Evolutionary conservation across 2,113 vertebrate genomes (phyloP).

Genomic region (Puma concolor): DNA sequence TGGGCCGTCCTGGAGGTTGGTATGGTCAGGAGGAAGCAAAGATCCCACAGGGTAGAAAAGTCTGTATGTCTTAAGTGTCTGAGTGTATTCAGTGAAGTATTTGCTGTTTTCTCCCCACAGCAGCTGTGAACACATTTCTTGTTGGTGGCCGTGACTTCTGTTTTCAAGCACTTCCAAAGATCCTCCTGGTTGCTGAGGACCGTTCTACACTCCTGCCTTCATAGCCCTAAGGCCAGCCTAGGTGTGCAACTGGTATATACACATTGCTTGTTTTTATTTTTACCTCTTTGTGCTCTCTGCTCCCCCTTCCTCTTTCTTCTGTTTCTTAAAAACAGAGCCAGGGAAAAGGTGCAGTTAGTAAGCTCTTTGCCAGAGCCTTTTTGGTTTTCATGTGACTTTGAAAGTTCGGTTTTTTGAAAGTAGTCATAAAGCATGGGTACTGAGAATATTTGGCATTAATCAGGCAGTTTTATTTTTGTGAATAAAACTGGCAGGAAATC

Average conservation of each 20-base stretch:
- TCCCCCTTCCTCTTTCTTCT: background rate
- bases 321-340: constrained; percentile 11
- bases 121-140: background rate
- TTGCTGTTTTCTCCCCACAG: background rate
- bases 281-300: background rate
- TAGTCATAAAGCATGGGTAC: background rate
- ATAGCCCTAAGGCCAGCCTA: background rate
- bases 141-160: background rate
- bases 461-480: constrained; percentile 26
- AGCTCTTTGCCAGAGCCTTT: background rate
- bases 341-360: background rate
- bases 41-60: background rate
- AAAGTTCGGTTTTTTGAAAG: constrained; percentile 50
- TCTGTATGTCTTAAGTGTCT: background rate
- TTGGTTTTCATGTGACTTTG: constrained; percentile 2
- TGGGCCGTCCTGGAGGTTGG: background rate
- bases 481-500: background rate
- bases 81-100: background rate
- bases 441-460: constrained; percentile 19
- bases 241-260: background rate
- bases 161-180: background rate
- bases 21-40: background rate
- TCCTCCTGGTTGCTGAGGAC: background rate
- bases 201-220: background rate
- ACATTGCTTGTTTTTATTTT: background rate